Evolutionary conservation across 2,113 vertebrate genomes (phyloP).

Genomic region (Serinus canaria): DNA sequence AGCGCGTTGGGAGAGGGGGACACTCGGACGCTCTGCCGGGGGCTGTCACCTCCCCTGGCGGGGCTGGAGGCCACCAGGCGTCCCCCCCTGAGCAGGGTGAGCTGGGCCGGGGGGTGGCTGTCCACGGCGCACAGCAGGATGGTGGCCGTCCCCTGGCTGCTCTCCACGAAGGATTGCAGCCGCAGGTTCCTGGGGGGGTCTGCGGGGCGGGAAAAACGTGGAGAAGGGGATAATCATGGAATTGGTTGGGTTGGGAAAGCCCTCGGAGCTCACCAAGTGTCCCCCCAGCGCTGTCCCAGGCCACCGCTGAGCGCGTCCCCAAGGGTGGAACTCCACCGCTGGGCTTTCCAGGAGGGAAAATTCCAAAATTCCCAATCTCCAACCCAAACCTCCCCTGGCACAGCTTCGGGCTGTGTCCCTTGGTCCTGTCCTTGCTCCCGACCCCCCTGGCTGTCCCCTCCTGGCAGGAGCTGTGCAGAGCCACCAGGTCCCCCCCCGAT

Average conservation of each 20-base stretch:
- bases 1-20: conserved; percentile 43
- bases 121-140: conserved; percentile 68
- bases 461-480: background rate
- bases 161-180: conserved; percentile 67
- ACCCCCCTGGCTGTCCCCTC: background rate
- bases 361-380: background rate
- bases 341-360: background rate
- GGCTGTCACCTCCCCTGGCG: accelerated
- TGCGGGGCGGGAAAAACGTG: background rate
- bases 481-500: accelerated
- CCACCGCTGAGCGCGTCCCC: accelerated
- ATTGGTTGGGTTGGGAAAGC: background rate
- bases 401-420: accelerated
- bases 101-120: conserved; percentile 55
- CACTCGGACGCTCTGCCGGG: background rate
- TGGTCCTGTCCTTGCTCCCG: background rate
- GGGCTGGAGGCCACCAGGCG: conserved; percentile 20
- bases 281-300: accelerated
- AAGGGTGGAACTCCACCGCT: accelerated
- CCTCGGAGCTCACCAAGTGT: accelerated
- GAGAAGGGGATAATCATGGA: accelerated
- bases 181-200: conserved; percentile 63
- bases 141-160: background rate
- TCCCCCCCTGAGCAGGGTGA: conserved; percentile 44
- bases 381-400: accelerated